These are phyloP conservation scores for Aphaenogaster floridana DNA, from an alignment of 1,140 invertebrate species.

Conservation along the genomic window DNA sequence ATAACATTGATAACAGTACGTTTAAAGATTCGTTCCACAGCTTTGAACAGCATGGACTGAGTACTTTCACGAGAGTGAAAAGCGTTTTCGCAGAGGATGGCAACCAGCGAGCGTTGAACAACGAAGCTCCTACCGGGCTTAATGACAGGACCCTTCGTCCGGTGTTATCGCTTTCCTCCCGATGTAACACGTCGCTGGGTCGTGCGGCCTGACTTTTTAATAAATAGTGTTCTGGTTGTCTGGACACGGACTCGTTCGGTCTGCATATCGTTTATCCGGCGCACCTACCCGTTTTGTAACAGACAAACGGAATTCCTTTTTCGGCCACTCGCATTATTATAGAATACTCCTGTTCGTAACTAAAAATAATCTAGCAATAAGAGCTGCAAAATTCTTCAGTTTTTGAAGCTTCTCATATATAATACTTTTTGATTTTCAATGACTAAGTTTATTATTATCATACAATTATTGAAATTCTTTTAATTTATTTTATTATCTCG, in stretches of 20 bases:
- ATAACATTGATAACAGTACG: constrained; percentile 21
- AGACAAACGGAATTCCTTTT: constrained; percentile 69
- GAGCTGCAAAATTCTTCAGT: background rate
- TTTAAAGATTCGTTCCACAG: constrained; percentile 44
- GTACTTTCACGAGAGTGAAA: constrained; percentile 54
- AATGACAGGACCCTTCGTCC: constrained; percentile 80
- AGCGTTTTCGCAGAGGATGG: constrained; percentile 53
- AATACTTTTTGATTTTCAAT: background rate
- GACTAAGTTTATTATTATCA: background rate
- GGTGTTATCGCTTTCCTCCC: constrained; percentile 86
- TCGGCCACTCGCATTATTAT: constrained; percentile 60
- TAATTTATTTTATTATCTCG: background rate
- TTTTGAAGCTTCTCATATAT: background rate
- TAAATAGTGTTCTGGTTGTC: constrained; percentile 80
- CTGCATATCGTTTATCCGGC: constrained; percentile 75
- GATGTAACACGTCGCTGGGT: constrained; percentile 84
- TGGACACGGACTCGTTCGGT: constrained; percentile 62
- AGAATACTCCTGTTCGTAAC: constrained; percentile 55
- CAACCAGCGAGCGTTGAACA: constrained; percentile 49
- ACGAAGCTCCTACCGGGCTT: constrained; percentile 75
- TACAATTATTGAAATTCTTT: background rate
- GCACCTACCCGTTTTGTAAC: constrained; percentile 72
- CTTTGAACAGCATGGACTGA: constrained; percentile 35
- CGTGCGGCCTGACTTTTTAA: constrained; percentile 81
- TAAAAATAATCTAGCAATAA: background rate